A percentile compares a stretch with the other conserved stretches of the same genome.
Evolutionary conservation across 1,140 invertebrate genomes (phyloP).

Genomic region (Scylla paramamosain): DNA sequence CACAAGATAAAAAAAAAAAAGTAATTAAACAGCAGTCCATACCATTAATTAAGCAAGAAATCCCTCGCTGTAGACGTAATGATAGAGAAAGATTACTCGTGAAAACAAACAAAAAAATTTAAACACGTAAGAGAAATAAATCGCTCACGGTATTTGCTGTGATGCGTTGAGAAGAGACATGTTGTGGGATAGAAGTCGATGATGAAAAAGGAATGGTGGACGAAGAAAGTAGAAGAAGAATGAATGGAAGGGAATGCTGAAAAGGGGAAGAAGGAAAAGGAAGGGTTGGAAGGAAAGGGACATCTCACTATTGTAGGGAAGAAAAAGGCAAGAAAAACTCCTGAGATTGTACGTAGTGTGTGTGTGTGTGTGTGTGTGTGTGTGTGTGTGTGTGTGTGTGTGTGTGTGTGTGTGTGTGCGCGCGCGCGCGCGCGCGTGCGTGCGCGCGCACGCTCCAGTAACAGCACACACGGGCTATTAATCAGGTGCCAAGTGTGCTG

Average conservation of each 20-base stretch:
- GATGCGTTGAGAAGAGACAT: not conserved
- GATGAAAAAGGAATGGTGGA: not conserved
- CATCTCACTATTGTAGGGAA: not conserved
- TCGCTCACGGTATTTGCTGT: too few species aligned
- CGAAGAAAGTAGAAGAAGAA: not conserved
- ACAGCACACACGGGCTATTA: not conserved
- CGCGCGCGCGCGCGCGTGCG: too few species aligned
- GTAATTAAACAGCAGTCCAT: too few species aligned
- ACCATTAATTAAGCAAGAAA: too few species aligned
- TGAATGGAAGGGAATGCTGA: too few species aligned
- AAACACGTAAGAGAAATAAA: too few species aligned
- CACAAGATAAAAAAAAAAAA: too few species aligned
- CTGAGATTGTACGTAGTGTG: not conserved
- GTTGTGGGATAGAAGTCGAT: not conserved
- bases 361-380: conserved; percentile 40
- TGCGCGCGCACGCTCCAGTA: not conserved
- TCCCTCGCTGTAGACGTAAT: too few species aligned
- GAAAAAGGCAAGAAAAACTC: not conserved
- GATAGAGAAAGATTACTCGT: too few species aligned
- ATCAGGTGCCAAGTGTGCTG: not conserved
- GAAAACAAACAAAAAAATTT: too few species aligned
- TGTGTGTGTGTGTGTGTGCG: not conserved
- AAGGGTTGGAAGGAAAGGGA: not conserved
- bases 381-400: conserved; percentile 30
- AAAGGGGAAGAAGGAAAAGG: not conserved